Evolutionary conservation across 2,797 vertebrate species (phyloP).

Genomic region (Chaunax sp.): DNA sequence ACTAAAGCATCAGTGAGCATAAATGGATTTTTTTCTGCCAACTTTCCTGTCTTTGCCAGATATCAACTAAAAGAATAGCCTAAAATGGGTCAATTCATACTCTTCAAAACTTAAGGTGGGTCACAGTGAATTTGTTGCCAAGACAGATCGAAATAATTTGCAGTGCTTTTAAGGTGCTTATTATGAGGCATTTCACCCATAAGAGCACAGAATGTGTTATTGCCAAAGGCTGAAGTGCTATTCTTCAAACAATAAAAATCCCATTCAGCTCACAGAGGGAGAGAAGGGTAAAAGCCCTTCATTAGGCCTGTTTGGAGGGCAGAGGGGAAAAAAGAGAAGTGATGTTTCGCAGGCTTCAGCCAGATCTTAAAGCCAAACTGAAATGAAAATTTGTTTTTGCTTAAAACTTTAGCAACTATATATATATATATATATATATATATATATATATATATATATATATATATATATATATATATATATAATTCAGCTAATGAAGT

Average conservation of each 20-base stretch:
- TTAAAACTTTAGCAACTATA: too few relatives aligned
- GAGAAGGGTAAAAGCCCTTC: slow-evolving; percentile 1
- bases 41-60: not conserved
- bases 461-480: too few relatives aligned
- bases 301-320: slow-evolving; percentile 3
- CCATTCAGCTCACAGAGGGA: slow-evolving; percentile 17
- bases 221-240: slow-evolving; percentile 45
- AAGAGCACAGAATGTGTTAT: slow-evolving; percentile 39
- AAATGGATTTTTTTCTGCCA: slow-evolving; percentile 21
- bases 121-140: slow-evolving; percentile 2
- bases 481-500: too few relatives aligned
- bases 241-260: slow-evolving; percentile 49
- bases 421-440: too few relatives aligned
- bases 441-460: too few relatives aligned
- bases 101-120: slow-evolving; percentile 13
- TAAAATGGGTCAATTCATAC: slow-evolving; percentile 3
- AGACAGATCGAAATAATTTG: slow-evolving; percentile 1
- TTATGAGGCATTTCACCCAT: slow-evolving; percentile 43
- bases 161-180: slow-evolving; percentile 44
- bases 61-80: not conserved
- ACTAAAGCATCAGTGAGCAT: slow-evolving; percentile 32
- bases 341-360: too few relatives aligned
- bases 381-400: too few relatives aligned
- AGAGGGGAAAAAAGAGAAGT: not conserved
- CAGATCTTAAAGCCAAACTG: not conserved